A percentile compares a stretch with the other conserved stretches of the same genome.
These are phyloP conservation scores for Scarus forsteni DNA, from an alignment of 2,797 vertebrate genomes.

Conservation along the genomic window DNA sequence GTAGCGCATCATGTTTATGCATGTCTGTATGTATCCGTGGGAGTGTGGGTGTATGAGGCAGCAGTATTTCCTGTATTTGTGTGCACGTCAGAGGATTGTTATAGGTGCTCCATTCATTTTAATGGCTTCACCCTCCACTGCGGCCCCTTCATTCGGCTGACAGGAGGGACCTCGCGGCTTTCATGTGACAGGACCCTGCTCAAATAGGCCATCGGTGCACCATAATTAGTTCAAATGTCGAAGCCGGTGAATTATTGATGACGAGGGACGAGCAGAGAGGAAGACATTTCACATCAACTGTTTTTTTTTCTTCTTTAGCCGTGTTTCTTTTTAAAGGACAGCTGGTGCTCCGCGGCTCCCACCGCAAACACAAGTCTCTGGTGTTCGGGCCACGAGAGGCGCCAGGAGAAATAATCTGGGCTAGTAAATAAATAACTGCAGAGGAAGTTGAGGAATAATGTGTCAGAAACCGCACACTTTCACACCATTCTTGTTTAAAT, in stretches of 20 bases:
- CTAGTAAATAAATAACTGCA: slow-evolving; percentile 65
- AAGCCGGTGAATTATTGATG: slow-evolving; percentile 85
- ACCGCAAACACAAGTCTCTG: slow-evolving; percentile 65
- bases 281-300: slow-evolving; percentile 72
- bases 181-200: slow-evolving; percentile 74
- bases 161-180: slow-evolving; percentile 63
- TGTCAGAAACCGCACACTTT: too few species aligned
- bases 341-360: slow-evolving; percentile 68
- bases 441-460: slow-evolving; percentile 15
- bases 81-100: slow-evolving; percentile 50
- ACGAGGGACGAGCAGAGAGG: slow-evolving; percentile 62
- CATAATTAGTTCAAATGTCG: slow-evolving; percentile 87
- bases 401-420: slow-evolving; percentile 53
- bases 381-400: slow-evolving; percentile 58
- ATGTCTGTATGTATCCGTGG: slow-evolving; percentile 38
- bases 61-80: slow-evolving; percentile 36
- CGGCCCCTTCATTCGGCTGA: slow-evolving; percentile 52
- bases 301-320: slow-evolving; percentile 39
- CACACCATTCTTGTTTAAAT: too few species aligned
- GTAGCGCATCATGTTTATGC: slow-evolving; percentile 61
- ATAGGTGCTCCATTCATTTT: slow-evolving; percentile 64
- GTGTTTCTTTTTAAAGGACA: slow-evolving; percentile 71
- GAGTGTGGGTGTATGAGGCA: slow-evolving; percentile 48
- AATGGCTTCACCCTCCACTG: slow-evolving; percentile 65
- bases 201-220: slow-evolving; percentile 83